Evolutionary conservation across 2,888 invertebrate genomes (phyloP).

Genomic region (Himalopsyche kuldschensis): DNA sequence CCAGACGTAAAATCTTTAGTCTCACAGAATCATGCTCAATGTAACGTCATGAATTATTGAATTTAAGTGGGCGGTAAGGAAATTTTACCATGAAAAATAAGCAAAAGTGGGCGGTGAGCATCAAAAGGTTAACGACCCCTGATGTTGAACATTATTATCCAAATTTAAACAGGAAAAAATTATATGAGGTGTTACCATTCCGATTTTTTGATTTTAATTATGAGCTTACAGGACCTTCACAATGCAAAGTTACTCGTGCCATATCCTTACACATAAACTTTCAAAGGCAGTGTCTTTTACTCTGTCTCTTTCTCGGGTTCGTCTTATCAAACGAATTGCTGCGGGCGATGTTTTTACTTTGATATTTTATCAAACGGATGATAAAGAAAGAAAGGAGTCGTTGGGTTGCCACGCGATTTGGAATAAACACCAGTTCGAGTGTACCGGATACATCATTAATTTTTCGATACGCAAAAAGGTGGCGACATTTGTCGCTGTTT

Average conservation of each 20-base stretch:
- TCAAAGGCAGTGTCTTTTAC: conserved; percentile 15
- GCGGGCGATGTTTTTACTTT: conserved; percentile 24
- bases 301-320: neutral
- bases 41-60: too few relatives aligned
- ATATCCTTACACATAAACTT: neutral
- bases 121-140: too few relatives aligned
- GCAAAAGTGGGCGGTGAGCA: too few relatives aligned
- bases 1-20: too few relatives aligned
- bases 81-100: too few relatives aligned
- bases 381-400: neutral
- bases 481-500: neutral
- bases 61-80: too few relatives aligned
- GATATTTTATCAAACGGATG: conserved; percentile 25
- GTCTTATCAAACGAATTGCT: conserved; percentile 5
- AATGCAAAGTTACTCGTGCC: neutral
- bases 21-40: too few relatives aligned
- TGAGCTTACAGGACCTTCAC: too few relatives aligned
- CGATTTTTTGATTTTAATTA: too few relatives aligned
- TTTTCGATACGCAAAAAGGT: neutral
- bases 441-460: neutral
- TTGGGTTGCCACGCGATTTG: neutral
- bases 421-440: neutral
- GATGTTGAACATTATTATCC: too few relatives aligned
- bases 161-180: too few relatives aligned
- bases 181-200: too few relatives aligned